A percentile compares a stretch with the other conserved stretches of the same genome.
Evolutionary conservation across 2,888 invertebrate genomes (phyloP).

Genomic region (Chrysodeixis includens): DNA sequence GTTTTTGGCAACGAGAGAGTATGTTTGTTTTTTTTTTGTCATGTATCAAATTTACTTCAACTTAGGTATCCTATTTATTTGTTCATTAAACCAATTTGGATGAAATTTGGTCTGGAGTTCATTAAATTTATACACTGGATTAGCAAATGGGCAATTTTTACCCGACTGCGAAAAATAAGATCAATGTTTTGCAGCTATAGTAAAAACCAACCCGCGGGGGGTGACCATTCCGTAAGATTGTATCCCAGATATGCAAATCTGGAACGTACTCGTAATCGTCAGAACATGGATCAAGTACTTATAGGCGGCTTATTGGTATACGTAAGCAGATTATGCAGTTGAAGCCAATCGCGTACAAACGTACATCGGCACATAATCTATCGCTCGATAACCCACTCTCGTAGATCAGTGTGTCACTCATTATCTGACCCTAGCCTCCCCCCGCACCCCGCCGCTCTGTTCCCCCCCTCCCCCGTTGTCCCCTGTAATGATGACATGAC

Average conservation of each 20-base stretch:
- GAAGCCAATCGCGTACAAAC: conserved; percentile 17
- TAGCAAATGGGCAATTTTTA: no score
- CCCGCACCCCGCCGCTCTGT: conserved; percentile 13
- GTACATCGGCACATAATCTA: conserved; percentile 35
- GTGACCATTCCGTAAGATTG: no score
- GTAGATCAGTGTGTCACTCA: conserved; percentile 62
- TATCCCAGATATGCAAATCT: not conserved
- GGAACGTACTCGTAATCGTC: not conserved
- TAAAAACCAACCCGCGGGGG: no score
- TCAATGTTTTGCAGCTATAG: no score
- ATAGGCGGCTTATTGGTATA: not conserved
- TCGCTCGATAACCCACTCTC: conserved; percentile 38
- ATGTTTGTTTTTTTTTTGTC: no score
- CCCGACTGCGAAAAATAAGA: no score
- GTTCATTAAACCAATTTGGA: no score
- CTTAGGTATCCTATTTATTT: no score
- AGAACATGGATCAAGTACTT: not conserved
- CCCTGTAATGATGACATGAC: conserved; percentile 63
- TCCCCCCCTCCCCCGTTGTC: conserved; percentile 15
- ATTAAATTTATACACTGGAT: no score
- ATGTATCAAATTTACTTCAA: no score
- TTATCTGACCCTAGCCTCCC: conserved; percentile 43
- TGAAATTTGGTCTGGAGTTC: no score
- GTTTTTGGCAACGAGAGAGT: no score
- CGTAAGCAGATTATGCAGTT: conserved; percentile 18